Percentiles rank a stretch among this genome's conserved stretches.
These are phyloP conservation scores for Plectrocnemia conspersa DNA, from an alignment of 1,140 invertebrate species.

Conservation along the genomic window DNA sequence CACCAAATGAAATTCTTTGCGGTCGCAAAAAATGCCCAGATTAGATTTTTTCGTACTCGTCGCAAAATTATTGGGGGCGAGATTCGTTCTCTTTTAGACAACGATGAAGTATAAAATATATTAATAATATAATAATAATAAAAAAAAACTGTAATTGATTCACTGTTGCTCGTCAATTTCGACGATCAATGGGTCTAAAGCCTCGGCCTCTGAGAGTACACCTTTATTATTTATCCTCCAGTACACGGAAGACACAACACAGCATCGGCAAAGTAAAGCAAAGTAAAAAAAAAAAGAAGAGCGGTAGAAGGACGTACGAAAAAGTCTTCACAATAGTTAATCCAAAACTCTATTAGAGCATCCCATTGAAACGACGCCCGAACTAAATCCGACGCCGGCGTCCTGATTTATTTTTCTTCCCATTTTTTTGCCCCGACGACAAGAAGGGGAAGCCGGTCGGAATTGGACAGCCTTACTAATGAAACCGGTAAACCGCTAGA, in stretches of 20 bases:
- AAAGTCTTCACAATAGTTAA: constrained; percentile 34
- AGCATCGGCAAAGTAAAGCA: constrained; percentile 7
- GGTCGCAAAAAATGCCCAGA: constrained; percentile 56
- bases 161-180: not conserved
- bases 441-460: constrained; percentile 23
- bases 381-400: constrained; percentile 30
- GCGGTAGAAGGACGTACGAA: constrained; percentile 21
- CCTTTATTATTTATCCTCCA: constrained; percentile 19
- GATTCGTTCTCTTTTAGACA: constrained; percentile 27
- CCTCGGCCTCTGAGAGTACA: not conserved
- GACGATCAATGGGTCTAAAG: constrained; percentile 4
- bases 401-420: constrained; percentile 35
- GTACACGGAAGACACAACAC: constrained; percentile 8
- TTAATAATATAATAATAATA: not conserved
- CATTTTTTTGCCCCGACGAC: constrained; percentile 28
- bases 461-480: constrained; percentile 37
- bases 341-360: constrained; percentile 36
- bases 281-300: not conserved
- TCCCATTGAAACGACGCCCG: constrained; percentile 32
- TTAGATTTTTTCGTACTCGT: constrained; percentile 53
- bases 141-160: not conserved
- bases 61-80: constrained; percentile 45
- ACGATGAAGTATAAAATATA: not conserved
- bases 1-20: constrained; percentile 57
- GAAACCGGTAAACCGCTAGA: constrained; percentile 37